Percentiles rank a stretch among this genome's conserved stretches.
Evolutionary conservation across 92 coral and sea anemone species (phyloP).

Genomic region (Muricea muricata): DNA sequence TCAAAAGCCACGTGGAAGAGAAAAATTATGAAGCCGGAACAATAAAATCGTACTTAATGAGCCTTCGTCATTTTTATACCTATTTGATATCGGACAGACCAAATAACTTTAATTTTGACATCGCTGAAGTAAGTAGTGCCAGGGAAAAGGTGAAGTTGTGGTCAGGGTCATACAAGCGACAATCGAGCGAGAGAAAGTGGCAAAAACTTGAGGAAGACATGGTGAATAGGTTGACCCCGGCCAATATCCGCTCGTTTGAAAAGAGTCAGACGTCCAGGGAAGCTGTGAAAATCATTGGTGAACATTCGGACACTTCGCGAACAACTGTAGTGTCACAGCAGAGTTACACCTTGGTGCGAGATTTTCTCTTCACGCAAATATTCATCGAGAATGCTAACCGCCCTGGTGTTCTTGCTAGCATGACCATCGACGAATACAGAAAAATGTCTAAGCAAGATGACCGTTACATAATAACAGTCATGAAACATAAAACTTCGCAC

Average conservation of each 20-base stretch:
- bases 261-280: constrained; percentile 49
- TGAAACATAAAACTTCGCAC: no score
- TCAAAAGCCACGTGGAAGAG: constrained; percentile 2
- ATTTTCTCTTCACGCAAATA: constrained; percentile 60
- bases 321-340: constrained; percentile 41
- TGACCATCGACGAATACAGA: constrained; percentile 53
- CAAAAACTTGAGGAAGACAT: constrained; percentile 57
- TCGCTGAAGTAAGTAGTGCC: constrained; percentile 22
- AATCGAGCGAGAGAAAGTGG: constrained; percentile 55
- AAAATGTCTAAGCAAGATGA: constrained; percentile 35
- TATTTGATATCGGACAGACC: constrained; percentile 69
- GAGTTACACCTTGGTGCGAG: constrained; percentile 64
- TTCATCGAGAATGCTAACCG: constrained; percentile 65
- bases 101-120: constrained; percentile 41
- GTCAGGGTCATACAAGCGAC: constrained; percentile 43
- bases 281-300: constrained; percentile 46
- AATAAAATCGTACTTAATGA: constrained; percentile 72
- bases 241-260: constrained; percentile 47
- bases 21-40: constrained; percentile 36
- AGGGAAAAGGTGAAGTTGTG: constrained; percentile 55
- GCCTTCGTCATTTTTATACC: constrained; percentile 66
- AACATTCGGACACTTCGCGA: constrained; percentile 32
- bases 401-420: constrained; percentile 64
- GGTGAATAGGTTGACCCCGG: constrained; percentile 10
- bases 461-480: no score